Percentiles rank a stretch among this genome's conserved stretches.
Evolutionary conservation across 2,888 invertebrate species (phyloP).

Genomic region (Geophilus truncorum): DNA sequence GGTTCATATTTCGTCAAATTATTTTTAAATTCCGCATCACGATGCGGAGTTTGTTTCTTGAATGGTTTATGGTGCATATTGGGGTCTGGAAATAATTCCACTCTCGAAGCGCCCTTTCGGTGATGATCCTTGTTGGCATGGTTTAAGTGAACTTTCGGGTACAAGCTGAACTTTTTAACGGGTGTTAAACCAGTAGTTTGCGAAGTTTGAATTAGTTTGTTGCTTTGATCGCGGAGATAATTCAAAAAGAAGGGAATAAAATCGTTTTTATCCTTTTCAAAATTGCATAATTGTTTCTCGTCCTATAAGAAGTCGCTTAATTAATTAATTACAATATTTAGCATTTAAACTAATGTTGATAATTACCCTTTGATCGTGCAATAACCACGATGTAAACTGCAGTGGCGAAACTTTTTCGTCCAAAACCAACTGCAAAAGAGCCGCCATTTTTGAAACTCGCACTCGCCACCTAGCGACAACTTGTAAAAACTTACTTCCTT

Average conservation of each 20-base stretch:
- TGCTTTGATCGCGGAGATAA: background rate
- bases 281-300: background rate
- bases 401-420: background rate
- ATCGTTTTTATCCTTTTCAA: background rate
- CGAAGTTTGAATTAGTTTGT: background rate
- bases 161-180: background rate
- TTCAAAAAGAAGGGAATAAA: background rate
- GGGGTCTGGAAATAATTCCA: background rate
- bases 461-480: background rate
- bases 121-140: background rate
- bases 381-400: background rate
- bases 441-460: background rate
- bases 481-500: background rate
- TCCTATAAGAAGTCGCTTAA: background rate
- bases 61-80: background rate
- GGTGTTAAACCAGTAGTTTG: background rate
- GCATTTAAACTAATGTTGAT: background rate
- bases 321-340: background rate
- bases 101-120: background rate
- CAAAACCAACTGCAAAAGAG: background rate
- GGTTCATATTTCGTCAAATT: background rate
- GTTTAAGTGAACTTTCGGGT: background rate
- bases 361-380: background rate
- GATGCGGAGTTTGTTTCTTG: background rate
- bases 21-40: background rate